Evolutionary conservation across 1,140 invertebrate genomes (phyloP).

Genomic region (Leptonema lineaticorne): DNA sequence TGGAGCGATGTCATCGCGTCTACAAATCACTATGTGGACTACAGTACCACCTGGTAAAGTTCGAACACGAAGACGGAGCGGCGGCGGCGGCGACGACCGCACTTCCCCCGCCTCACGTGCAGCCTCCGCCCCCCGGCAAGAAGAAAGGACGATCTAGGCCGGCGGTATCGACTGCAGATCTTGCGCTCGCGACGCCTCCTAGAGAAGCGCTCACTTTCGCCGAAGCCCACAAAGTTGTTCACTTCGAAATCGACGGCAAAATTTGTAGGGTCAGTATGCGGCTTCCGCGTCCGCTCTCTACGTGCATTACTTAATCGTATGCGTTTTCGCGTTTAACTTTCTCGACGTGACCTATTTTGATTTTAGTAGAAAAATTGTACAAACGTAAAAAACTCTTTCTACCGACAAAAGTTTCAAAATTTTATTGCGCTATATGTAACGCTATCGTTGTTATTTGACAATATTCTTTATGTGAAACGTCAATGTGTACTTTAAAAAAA

Average conservation of each 20-base stretch:
- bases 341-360: neutral
- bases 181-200: slow-evolving; percentile 54
- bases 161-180: slow-evolving; percentile 53
- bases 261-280: slow-evolving; percentile 56
- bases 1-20: slow-evolving; percentile 78
- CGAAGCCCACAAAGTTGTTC: slow-evolving; percentile 79
- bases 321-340: neutral
- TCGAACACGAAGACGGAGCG: slow-evolving; percentile 76
- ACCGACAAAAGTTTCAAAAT: too few species aligned
- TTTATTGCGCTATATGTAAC: too few species aligned
- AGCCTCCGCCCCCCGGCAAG: slow-evolving; percentile 44
- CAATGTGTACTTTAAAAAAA: too few species aligned
- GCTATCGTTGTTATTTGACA: too few species aligned
- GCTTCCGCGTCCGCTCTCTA: too few species aligned
- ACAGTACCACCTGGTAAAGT: slow-evolving; percentile 82
- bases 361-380: neutral
- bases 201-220: slow-evolving; percentile 71
- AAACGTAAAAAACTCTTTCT: too few species aligned
- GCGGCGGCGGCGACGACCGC: slow-evolving; percentile 53
- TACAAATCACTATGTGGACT: slow-evolving; percentile 85
- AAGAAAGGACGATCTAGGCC: slow-evolving; percentile 40
- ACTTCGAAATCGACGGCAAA: slow-evolving; percentile 81
- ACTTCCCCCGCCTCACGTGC: slow-evolving; percentile 51
- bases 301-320: too few species aligned
- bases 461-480: too few species aligned